Evolutionary conservation across 2,888 invertebrate genomes (phyloP), one percentile per base, ranked within the genome.

Genomic region (Chaitophorus viminalis): DNA sequence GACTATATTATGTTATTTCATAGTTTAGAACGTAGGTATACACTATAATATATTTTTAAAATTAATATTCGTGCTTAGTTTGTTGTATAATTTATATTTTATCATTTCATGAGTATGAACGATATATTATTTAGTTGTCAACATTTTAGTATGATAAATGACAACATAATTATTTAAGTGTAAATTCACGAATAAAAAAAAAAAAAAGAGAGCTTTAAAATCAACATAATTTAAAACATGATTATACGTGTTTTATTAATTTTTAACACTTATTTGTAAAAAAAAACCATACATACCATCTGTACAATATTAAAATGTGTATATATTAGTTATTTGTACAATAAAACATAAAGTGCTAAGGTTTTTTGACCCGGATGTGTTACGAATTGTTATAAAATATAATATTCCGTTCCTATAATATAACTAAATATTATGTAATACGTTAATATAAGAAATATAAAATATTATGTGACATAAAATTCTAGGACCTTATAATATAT

Each of bases 211-310:
- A n/a, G 29, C 17, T 29, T n/a, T 8, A n/a, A 29, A 70, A 70
- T 25, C 70, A 29, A 70, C 70, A 29, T 17, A 17, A 29, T 31
- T 31, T 54, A 17, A 54, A 77, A 31, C 54, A n/a, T n/a, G 14
- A 60, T 78, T 60, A 60, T 60, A 25, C 17, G 54, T 78, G 54
- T 78, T 54, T 31, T 60, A 33, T 11, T 29, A 11, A 60, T 33
- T 60, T 60, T 54, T 9, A 60, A 78, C 46, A n/a, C n/a, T 75
- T 74, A 75, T 75, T 75, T n/a, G 14, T 46, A n/a, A 75, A n/a
- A 46, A 75, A 5, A 70, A 29, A 70, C 31, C 8, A 31, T 14
- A 29, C 14, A 31, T 31, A 70, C 29, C 29, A 70, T 70, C 14
- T 70, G 31, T 70, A 70, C 70, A 70, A 31, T 29, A 29, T 68